Conservation (phyloP, 2,113 vertebrate species). For the Perca fluviatilis region DNA sequence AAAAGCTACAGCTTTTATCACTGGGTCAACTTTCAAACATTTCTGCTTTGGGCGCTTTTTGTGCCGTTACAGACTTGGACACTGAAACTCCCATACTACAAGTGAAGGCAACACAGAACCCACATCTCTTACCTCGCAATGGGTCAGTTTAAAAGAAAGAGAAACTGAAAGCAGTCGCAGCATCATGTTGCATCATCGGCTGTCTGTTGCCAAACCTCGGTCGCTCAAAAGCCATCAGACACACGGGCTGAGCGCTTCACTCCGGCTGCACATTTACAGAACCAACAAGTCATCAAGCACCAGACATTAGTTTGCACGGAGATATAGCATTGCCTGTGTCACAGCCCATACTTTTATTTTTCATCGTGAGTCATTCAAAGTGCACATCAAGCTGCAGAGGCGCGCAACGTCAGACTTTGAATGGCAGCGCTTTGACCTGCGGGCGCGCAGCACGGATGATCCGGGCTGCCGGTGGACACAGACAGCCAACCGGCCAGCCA, state of each 20-base stretch:
- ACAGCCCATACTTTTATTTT: background rate
- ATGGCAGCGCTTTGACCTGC: background rate
- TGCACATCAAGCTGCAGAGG: background rate
- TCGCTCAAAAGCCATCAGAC: background rate
- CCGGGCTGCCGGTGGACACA: background rate
- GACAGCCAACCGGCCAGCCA: too few relatives aligned
- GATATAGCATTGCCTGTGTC: background rate
- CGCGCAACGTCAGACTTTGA: background rate
- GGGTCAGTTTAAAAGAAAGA: constrained; percentile 80
- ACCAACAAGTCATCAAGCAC: constrained; percentile 22
- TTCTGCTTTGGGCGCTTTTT: too few relatives aligned
- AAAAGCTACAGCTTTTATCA: background rate
- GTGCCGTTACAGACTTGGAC: background rate
- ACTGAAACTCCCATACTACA: background rate
- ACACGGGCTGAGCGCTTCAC: rapidly evolving
- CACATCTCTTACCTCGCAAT: background rate
- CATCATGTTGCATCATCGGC: constrained; percentile 48
- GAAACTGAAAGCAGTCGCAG: constrained; percentile 81
- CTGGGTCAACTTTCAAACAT: background rate
- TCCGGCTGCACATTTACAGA: background rate
- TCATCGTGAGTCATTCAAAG: too few relatives aligned
- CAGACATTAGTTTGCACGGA: background rate
- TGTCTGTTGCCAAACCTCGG: background rate
- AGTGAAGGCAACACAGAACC: constrained; percentile 13
- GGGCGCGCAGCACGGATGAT: background rate